Evolutionary conservation across 2,888 invertebrate species (phyloP).

Genomic region (Aelia acuminata): DNA sequence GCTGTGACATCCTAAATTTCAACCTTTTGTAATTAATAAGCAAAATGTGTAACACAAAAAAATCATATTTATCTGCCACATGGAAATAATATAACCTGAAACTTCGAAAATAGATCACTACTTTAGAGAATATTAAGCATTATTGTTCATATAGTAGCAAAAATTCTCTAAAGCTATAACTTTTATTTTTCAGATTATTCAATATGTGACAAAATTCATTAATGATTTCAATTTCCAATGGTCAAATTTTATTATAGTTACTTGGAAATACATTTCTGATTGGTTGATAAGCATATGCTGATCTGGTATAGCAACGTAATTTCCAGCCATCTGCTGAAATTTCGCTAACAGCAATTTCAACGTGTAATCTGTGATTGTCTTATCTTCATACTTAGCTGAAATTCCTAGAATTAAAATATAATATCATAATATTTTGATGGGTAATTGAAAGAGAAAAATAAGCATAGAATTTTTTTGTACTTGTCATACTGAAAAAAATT

Average conservation of each 20-base stretch:
- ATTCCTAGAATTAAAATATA: conserved; percentile 16
- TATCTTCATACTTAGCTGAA: neutral
- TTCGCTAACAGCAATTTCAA: neutral
- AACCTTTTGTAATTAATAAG: too few species aligned
- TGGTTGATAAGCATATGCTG: neutral
- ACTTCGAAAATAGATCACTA: too few species aligned
- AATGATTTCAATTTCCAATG: neutral
- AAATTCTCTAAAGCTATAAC: too few species aligned
- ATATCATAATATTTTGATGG: neutral
- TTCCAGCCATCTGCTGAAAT: too few species aligned
- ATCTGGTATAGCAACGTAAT: neutral
- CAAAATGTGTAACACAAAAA: too few species aligned
- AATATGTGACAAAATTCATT: neutral
- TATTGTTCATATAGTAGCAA: too few species aligned
- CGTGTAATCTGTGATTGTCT: conserved; percentile 12
- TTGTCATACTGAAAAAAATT: too few species aligned
- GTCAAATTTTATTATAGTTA: neutral
- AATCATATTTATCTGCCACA: too few species aligned
- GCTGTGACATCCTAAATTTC: too few species aligned
- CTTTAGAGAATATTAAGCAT: neutral
- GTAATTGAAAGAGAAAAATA: neutral
- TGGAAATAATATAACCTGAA: too few species aligned
- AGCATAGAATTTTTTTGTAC: too few species aligned
- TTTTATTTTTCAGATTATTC: too few species aligned
- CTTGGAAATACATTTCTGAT: neutral